Evolutionary conservation across 2,888 invertebrate species (phyloP).

Genomic region (Athetis lepigone): DNA sequence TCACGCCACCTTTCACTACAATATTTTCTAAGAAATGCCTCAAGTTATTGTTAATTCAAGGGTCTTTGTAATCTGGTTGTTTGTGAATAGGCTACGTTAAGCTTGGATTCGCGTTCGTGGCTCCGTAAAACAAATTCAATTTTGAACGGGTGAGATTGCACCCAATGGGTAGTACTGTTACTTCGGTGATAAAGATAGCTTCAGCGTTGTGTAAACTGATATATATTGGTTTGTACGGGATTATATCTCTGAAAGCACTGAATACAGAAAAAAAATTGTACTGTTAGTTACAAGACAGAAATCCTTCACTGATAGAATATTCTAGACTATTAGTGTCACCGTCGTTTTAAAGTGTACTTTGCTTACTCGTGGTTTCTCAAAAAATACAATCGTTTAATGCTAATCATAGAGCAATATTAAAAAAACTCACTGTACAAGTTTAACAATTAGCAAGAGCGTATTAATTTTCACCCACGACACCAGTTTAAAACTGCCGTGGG

Average conservation of each 20-base stretch:
- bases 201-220: not conserved
- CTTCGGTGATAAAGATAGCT: slow-evolving; percentile 26
- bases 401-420: too few species aligned
- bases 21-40: slow-evolving; percentile 18
- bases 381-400: too few species aligned
- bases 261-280: too few species aligned
- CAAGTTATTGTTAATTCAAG: slow-evolving; percentile 22
- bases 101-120: slow-evolving; percentile 69
- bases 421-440: slow-evolving; percentile 19
- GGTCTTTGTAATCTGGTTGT: slow-evolving; percentile 56
- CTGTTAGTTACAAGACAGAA: too few species aligned
- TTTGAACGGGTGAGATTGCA: slow-evolving; percentile 63
- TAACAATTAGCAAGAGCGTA: slow-evolving; percentile 34
- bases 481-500: slow-evolving; percentile 34
- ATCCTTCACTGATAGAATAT: too few species aligned
- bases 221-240: too few species aligned
- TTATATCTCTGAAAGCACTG: too few species aligned
- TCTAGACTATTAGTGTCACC: too few species aligned
- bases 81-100: slow-evolving; percentile 54
- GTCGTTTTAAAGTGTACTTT: too few species aligned
- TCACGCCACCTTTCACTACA: slow-evolving; percentile 26
- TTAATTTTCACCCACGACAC: slow-evolving; percentile 51
- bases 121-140: slow-evolving; percentile 74
- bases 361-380: too few species aligned
- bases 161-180: slow-evolving; percentile 40